Evolutionary conservation across 1,140 invertebrate species (phyloP).

Genomic region (Anastrepha obliqua): DNA sequence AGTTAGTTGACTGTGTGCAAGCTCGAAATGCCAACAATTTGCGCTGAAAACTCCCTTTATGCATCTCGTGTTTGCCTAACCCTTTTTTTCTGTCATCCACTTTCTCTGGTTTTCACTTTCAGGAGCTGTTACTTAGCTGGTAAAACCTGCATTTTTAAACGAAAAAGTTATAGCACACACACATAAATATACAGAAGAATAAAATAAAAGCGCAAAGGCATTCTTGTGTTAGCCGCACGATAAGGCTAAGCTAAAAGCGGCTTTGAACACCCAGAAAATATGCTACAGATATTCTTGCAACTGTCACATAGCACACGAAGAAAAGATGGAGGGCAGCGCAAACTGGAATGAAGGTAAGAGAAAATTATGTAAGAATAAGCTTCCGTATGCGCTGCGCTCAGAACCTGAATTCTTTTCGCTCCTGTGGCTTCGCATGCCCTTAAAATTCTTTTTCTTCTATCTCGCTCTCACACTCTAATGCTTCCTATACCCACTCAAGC

Average conservation of each 20-base stretch:
- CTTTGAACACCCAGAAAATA: conserved; percentile 22
- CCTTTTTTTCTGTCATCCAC: not conserved
- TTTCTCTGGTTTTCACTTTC: conserved; percentile 38
- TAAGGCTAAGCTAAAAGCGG: conserved; percentile 17
- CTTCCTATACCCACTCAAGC: too few relatives aligned
- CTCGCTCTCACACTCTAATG: too few relatives aligned
- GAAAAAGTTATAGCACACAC: not conserved
- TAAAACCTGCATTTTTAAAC: not conserved
- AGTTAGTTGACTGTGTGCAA: not conserved
- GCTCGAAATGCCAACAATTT: not conserved
- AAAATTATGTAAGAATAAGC: too few relatives aligned
- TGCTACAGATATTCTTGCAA: conserved; percentile 30
- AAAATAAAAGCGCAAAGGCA: conserved; percentile 25
- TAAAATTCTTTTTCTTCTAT: not conserved
- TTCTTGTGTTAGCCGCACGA: not conserved
- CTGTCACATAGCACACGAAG: not conserved
- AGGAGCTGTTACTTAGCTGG: not conserved
- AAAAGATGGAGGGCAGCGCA: too few relatives aligned
- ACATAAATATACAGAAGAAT: not conserved
- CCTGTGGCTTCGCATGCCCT: not conserved
- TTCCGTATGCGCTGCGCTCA: not conserved
- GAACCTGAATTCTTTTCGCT: not conserved
- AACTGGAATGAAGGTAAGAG: too few relatives aligned
- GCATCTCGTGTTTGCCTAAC: not conserved
- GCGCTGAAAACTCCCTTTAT: not conserved